phyloP scores from a whole-genome alignment of 1,140 invertebrate genomes.

The Ectropis grisescens region DNA sequence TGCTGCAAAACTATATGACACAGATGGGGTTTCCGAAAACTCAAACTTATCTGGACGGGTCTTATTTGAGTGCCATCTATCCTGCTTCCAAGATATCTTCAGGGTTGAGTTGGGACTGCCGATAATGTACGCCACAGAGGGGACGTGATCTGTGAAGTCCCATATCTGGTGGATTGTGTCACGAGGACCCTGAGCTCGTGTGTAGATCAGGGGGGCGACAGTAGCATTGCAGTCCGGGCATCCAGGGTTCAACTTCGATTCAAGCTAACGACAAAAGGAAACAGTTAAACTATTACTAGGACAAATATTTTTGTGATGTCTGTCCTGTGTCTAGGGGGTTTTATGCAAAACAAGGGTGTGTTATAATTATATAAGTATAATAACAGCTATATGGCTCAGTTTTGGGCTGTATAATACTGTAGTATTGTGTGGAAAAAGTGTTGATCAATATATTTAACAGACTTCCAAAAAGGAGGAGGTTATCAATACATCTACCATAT shows the following conservation, averaged over 20 bases:
- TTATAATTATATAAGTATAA: no score
- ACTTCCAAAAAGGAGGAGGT: no score
- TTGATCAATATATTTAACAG: no score
- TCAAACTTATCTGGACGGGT: conserved; percentile 32
- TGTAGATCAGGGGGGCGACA: conserved; percentile 60
- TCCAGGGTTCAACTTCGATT: conserved; percentile 40
- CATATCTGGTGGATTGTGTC: conserved; percentile 74
- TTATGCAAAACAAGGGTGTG: no score
- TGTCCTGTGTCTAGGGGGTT: no score
- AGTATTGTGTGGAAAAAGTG: no score
- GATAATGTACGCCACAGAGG: conserved; percentile 66
- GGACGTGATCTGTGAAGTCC: conserved; percentile 70
- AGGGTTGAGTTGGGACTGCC: conserved; percentile 52
- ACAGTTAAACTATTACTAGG: no score
- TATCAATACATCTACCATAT: no score
- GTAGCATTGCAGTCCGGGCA: conserved; percentile 23
- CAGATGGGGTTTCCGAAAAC: conserved; percentile 57
- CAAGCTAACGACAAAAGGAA: conserved; percentile 27
- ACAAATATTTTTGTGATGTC: conserved; percentile 1
- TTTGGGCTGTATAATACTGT: no score
- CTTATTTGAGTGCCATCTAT: no score
- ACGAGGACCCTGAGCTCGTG: conserved; percentile 59
- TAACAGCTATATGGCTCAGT: no score
- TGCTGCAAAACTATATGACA: conserved; percentile 70
- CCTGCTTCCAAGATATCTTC: conserved; percentile 60